A percentile compares a stretch with the other conserved stretches of the same genome.
phyloP scores from a whole-genome alignment of 1,140 invertebrate species.

The Plutomurus gul region DNA sequence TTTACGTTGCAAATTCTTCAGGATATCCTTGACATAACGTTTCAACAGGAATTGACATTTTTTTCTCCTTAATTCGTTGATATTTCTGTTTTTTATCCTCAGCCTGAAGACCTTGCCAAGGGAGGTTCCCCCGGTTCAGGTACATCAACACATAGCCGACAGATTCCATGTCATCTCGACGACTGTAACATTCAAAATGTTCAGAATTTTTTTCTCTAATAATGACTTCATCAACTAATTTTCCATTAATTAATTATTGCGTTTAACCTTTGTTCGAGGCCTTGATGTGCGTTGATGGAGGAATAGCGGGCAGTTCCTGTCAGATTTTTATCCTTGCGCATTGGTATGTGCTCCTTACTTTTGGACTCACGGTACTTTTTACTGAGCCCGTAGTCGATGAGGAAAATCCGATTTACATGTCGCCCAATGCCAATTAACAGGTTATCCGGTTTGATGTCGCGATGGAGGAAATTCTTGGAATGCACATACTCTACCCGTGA shows the following conservation, averaged over 20 bases:
- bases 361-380: constrained; percentile 92
- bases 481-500: constrained; percentile 93
- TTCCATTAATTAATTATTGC: too few relatives aligned
- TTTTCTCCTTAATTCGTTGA: constrained; percentile 48
- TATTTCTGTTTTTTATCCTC: neutral
- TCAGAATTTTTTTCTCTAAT: too few relatives aligned
- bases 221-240: too few relatives aligned
- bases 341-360: constrained; percentile 83
- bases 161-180: constrained; percentile 94
- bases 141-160: constrained; percentile 96
- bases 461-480: constrained; percentile 93
- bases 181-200: constrained; percentile 60
- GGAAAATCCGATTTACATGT: constrained; percentile 60
- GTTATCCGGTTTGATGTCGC: constrained; percentile 95
- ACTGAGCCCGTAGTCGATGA: constrained; percentile 93
- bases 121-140: constrained; percentile 86
- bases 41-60: neutral
- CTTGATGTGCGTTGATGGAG: constrained; percentile 94
- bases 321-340: constrained; percentile 95
- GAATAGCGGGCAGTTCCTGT: constrained; percentile 96
- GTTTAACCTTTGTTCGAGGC: constrained; percentile 82
- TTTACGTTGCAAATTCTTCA: constrained; percentile 87
- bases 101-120: constrained; percentile 81
- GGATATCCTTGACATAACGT: constrained; percentile 69
- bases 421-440: constrained; percentile 96